Base-by-base conservation (phyloP, 2,113 vertebrate genomes). In the Ammodramus savannarum region DNA sequence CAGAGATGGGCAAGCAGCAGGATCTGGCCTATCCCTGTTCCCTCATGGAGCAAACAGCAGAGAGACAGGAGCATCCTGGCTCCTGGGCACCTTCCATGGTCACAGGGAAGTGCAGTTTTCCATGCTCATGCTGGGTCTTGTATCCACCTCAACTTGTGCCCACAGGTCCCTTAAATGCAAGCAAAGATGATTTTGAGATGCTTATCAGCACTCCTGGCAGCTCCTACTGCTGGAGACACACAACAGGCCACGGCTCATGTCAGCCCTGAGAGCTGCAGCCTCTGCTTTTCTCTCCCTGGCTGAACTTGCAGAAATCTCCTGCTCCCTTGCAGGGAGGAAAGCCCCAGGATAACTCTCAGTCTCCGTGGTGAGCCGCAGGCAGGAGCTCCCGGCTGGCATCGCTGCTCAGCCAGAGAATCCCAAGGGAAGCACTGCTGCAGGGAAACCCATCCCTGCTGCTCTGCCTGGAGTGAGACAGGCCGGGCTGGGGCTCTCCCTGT, bases 21-120 rank as follows among this genome's bases (percentile, higher is more conserved):
- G 46, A 58, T 32, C 34, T 29, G 57, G 23, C 43, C 31, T 1
- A 0, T 34, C 31, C 43, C 89, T 6, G 15, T 41, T 79, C 58
- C 63, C 31, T 22, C 67, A 9, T 0, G 66, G 66, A 83, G 46
- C 46, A 38, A 66, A 32, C 2, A 31, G n/a, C 0, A 0, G 38
- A 57, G 16, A 58, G 10, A 32, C 5, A 52, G 82, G 16, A 75
- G n/a, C 26, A 6, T 22, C 39, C 36, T 0, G 0, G 48, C 43
- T 92, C 43, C 63, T 23, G 5, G 16, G 39, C n/a, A 43, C 16
- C 5, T 59, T 41, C 20, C 8, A 14, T 0, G 8, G 44, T 6
- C 78, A 51, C 39, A 63, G 59, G 34, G 41, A 54, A 32, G 11
- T 6, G n/a, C 39, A 32, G 61, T 11, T 43, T 43, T 36, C 27